Base-by-base conservation (phyloP, 2,797 vertebrate genomes). In the Aplochiton taeniatus region DNA sequence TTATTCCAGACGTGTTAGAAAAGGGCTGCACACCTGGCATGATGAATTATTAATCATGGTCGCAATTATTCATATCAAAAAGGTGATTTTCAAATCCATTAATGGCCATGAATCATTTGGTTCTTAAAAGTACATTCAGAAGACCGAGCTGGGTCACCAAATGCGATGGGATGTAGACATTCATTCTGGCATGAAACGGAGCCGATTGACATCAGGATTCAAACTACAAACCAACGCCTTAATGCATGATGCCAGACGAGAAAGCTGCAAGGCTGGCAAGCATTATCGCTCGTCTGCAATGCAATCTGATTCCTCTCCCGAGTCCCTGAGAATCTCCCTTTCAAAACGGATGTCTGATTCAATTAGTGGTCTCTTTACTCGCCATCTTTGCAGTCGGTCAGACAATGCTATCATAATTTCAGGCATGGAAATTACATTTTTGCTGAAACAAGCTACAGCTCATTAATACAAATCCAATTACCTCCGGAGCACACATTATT, bases 351-450 rank as follows among this genome's bases (percentile, higher is more conserved):
- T 11, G 20, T 44, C 16, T 63, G 44, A 63, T 53, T 20, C 31
- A 62, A 62, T 52, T 9, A 51, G 12, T 16, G 12, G 9, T 44
- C 49, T 49, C 42, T 63, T 63, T 43, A 51, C 9, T 62, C 14
- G 16, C 20, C 19, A 14, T 61, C 59, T 12, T n/a, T 49, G 41
- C 43, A 53, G 11, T 45, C 41, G 19, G 49, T 42, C 11, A 44
- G 43, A 53, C 50, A 53, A 63, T 46, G 61, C 16, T 18, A 47
- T 41, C 61, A 52, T 18, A 1, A 14, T 63, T 53, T 63, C 49
- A 63, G 61, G n/a, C 41, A 53, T 14, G 19, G 49, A 41, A 44
- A 52, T 63, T 50, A 9, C 44, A 63, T 63, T 52, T 43, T 20
- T 16, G 13, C 48, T 61, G 48, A 18, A 49, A 31, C 58, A 49